Percentiles rank a stretch among this genome's conserved stretches.
phyloP scores from a whole-genome alignment of 2,797 vertebrate species.

The Amblyraja radiata region DNA sequence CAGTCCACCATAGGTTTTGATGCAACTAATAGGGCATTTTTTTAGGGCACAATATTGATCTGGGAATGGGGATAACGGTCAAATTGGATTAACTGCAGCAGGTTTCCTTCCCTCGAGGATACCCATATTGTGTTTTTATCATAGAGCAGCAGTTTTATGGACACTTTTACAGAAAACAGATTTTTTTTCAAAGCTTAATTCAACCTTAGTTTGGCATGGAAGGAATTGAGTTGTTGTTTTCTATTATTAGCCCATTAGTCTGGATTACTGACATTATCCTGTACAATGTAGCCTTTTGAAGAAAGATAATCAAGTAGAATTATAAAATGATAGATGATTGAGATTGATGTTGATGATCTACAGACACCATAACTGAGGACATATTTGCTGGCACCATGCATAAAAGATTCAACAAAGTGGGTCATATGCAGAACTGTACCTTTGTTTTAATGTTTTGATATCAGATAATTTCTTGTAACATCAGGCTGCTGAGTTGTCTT shows the following conservation, averaged over 20 bases:
- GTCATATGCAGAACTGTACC: background rate
- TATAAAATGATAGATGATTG: background rate
- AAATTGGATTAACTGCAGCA: background rate
- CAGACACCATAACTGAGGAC: background rate
- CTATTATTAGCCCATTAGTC: background rate
- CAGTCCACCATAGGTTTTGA: background rate
- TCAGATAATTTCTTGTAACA: background rate
- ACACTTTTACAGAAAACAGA: background rate
- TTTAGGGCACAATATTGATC: background rate
- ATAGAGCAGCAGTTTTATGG: background rate
- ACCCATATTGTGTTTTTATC: background rate
- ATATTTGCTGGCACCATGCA: background rate
- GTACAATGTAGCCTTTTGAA: background rate
- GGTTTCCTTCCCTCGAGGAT: background rate
- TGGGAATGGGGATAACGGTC: background rate
- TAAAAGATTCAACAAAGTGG: background rate
- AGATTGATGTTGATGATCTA: background rate
- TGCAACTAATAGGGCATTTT: background rate
- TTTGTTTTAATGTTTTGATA: background rate
- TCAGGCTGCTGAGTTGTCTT: background rate
- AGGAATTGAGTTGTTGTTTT: background rate
- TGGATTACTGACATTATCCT: background rate
- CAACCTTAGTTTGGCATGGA: background rate
- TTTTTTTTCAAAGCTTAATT: background rate
- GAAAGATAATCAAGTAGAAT: background rate